Conservation (phyloP, 1,140 invertebrate genomes). For the Tetramorium simillimum region DNA sequence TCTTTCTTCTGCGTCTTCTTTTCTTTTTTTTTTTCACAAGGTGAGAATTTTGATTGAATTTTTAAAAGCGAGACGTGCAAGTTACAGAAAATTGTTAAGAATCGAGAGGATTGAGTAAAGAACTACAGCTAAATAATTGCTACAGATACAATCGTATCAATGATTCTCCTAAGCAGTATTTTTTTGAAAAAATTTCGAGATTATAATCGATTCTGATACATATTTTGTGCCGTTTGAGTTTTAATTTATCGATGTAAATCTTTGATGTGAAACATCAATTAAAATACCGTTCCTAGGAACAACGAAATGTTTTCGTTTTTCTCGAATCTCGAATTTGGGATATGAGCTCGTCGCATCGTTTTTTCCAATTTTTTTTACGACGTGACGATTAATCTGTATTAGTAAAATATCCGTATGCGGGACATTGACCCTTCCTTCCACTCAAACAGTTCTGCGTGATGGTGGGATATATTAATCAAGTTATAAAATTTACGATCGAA, state of each 20-base stretch:
- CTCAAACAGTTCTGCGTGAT: too few relatives aligned
- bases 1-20: too few relatives aligned
- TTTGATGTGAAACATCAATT: neutral
- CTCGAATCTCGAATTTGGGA: neutral
- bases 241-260: neutral
- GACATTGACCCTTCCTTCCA: too few relatives aligned
- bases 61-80: neutral
- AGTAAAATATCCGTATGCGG: too few relatives aligned
- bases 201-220: neutral
- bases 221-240: neutral
- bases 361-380: neutral
- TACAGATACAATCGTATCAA: neutral
- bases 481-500: too few relatives aligned
- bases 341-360: neutral
- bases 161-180: neutral
- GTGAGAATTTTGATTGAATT: neutral
- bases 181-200: neutral
- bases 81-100: too few relatives aligned
- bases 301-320: neutral
- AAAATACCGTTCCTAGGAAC: neutral
- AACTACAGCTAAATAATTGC: neutral
- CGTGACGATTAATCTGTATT: too few relatives aligned
- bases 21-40: neutral
- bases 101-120: too few relatives aligned
- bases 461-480: too few relatives aligned